Evolutionary conservation across 2,797 vertebrate genomes (phyloP), one percentile per base, ranked within the genome.

Genomic region (Sebastes steindachneri): DNA sequence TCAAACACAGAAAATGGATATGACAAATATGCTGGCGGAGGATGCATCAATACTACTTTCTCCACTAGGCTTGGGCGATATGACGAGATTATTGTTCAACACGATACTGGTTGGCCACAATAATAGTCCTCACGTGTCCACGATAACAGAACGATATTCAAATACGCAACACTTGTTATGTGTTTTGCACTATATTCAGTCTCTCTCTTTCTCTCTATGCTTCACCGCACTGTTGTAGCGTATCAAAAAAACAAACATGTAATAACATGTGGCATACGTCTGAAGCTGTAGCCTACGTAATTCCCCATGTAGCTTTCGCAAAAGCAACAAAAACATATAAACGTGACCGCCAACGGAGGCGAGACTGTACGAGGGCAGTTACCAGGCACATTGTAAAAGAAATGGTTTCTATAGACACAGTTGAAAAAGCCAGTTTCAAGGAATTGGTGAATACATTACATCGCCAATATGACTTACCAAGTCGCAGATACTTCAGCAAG

Each of bases 1-100:
- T 37, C 35, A 73, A 73, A 68, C 26, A 25, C 14, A 65, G 67
- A 84, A 78, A 88, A 64, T 37, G 8, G 68, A 88, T 65, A 25
- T 3, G 65, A 35, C 7, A 28, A 23, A 62, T 25, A 26, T 7
- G 12, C 25, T 37, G 57, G 12, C 55, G 37, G 29, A 67, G 2
- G 51, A 73, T 3, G 4, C 25, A 37, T 62, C 31, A 35, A 12
- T 41, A 68, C 9, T 21, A 62, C 9, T 23, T n/a, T 53, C 17
- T 68, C 11, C 3, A 9, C 66, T 14, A 17, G 41, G 19, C 51
- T 62, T 35, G 29, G 59, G 31, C n/a, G 59, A 62, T 14, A 35
- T 21, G 59, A 62, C 12, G 31, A 12, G 59, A 62, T 62, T 12
- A 21, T 45, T 0, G 10, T 6, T 21, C 9, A 21, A 62, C 6